Conservation (phyloP, 2,888 invertebrate genomes). For the Yponomeuta evonymella region DNA sequence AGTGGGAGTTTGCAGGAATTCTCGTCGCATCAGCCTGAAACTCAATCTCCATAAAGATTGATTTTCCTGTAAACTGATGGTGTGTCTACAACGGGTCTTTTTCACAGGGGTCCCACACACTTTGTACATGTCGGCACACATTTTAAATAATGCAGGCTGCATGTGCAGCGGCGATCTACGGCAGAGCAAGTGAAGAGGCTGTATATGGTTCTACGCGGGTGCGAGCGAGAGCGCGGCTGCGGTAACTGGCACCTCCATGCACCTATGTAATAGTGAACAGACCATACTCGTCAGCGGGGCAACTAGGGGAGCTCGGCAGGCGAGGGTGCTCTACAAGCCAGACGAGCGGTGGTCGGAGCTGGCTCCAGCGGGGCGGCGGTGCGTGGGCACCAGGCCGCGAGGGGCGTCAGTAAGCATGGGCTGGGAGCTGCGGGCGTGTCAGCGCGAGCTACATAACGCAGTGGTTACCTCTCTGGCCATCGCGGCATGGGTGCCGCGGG, state of each 20-base stretch:
- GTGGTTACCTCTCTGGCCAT: slow-evolving; percentile 80
- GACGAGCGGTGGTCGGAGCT: slow-evolving; percentile 20
- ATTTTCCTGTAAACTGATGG: background rate
- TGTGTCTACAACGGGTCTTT: slow-evolving; percentile 5
- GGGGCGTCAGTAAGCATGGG: slow-evolving; percentile 35
- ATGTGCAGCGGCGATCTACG: slow-evolving; percentile 50
- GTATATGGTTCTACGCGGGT: slow-evolving; percentile 31
- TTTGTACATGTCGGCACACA: slow-evolving; percentile 31
- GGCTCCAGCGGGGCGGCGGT: background rate
- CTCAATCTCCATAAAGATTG: background rate
- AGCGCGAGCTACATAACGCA: slow-evolving; percentile 41
- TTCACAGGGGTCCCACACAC: slow-evolving; percentile 5
- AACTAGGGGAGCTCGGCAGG: slow-evolving; percentile 23
- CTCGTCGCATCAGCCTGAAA: no score
- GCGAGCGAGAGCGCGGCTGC: slow-evolving; percentile 55
- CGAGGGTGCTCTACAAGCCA: background rate
- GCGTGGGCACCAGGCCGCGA: slow-evolving; percentile 22
- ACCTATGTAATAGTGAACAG: slow-evolving; percentile 19
- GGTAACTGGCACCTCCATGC: slow-evolving; percentile 33
- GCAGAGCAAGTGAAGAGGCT: slow-evolving; percentile 45
- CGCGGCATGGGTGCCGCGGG: slow-evolving; percentile 81
- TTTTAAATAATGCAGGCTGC: slow-evolving; percentile 53
- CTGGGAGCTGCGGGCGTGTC: slow-evolving; percentile 45
- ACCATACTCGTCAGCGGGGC: slow-evolving; percentile 22
- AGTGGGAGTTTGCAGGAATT: background rate